Base-by-base conservation (phyloP, 1,140 invertebrate species). In the Propsilocerus akamusi region DNA sequence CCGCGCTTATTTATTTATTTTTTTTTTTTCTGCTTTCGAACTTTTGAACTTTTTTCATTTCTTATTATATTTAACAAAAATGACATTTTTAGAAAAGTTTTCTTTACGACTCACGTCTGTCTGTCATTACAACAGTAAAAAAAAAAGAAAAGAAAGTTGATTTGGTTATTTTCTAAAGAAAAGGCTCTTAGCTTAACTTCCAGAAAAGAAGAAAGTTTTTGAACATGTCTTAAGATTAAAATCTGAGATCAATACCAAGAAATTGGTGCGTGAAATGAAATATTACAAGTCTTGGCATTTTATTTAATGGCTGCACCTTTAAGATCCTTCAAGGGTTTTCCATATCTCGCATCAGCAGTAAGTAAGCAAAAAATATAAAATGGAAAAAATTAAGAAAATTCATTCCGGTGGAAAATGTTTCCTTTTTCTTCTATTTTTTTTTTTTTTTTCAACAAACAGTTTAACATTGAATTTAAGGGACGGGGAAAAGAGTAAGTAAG, bases 211-310 rank as follows among this genome's bases (percentile, higher is more conserved):
- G n/a, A n/a, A n/a, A n/a, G n/a, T n/a, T n/a, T n/a, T n/a, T n/a
- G n/a, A n/a, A n/a, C n/a, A n/a, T n/a, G n/a, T n/a, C n/a, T n/a
- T n/a, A 5, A 41, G 17, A 41, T 41, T 41, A 41, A 41, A 41
- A 41, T 41, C 34, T n/a, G n/a, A 41, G 22, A 41, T 41, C 34
- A 41, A 41, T 41, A 20, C n/a, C n/a, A 17, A 41, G 22, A 37
- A 41, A 20, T n/a, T 37, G 32, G 32, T 37, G 32, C 32, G 34
- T 14, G 8, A 41, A 41, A 41, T 20, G 14, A 41, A 41, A 41
- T 41, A 41, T 41, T 41, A n/a, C n/a, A 41, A 41, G 34, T 41
- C 14, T 30, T 30, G n/a, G n/a, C n/a, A n/a, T n/a, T n/a, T n/a
- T n/a, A n/a, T n/a, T n/a, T n/a, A n/a, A 30, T 30, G 12, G 14